These are phyloP conservation scores for Momotus momota DNA, from an alignment of 2,797 vertebrate species.

Conservation along the genomic window DNA sequence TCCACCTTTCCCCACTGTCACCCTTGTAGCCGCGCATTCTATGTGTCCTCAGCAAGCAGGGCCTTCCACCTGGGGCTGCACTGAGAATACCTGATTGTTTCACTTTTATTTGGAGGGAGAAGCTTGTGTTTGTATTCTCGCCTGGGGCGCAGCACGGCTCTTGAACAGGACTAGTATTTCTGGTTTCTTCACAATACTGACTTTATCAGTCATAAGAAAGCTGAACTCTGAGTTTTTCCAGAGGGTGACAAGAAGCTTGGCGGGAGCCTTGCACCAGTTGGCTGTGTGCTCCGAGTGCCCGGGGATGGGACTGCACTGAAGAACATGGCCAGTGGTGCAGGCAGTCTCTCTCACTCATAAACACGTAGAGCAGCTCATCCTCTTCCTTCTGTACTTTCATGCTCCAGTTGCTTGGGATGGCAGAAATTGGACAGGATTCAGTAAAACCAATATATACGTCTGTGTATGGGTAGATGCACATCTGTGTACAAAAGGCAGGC, in stretches of 20 bases:
- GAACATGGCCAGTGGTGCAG: not conserved
- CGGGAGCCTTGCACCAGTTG: not conserved
- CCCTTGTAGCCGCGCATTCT: not conserved
- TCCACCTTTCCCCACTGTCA: fast-evolving
- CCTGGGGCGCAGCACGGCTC: not conserved
- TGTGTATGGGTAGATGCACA: not conserved
- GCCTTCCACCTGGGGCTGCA: not conserved
- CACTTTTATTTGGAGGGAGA: slow-evolving; percentile 22
- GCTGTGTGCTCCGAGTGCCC: not conserved
- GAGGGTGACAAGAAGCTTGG: not conserved
- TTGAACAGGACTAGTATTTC: slow-evolving; percentile 53
- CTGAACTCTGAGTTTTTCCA: not conserved
- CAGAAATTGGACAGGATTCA: not conserved
- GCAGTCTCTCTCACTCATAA: not conserved
- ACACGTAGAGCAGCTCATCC: not conserved
- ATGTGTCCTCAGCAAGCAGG: not conserved
- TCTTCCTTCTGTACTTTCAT: not conserved
- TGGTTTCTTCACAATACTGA: slow-evolving; percentile 40
- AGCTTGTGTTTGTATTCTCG: not conserved
- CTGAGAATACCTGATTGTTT: not conserved
- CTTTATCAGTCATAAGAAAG: slow-evolving; percentile 30
- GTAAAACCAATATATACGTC: not conserved
- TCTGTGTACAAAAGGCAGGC: not conserved
- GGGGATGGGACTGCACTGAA: not conserved
- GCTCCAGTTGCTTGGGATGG: not conserved